phyloP scores from a whole-genome alignment of 2,113 vertebrate genomes.

The Stigmatopora nigra region DNA sequence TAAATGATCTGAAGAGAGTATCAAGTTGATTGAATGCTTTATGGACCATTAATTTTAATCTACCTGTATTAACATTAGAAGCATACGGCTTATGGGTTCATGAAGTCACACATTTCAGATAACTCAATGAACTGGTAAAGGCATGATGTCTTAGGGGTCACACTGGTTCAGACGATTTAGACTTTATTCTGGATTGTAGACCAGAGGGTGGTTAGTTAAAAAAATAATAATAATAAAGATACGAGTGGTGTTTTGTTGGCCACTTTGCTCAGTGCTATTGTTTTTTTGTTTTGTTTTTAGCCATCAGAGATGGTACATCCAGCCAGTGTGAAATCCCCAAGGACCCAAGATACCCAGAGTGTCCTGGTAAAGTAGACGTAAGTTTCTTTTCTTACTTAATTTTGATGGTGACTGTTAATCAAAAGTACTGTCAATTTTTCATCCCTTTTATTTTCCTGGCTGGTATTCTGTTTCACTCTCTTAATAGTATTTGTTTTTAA shows the following conservation, averaged over 20 bases:
- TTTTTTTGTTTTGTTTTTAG: conserved; percentile 26
- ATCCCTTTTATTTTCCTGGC: background rate
- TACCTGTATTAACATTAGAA: conserved; percentile 22
- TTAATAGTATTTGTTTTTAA: conserved; percentile 3
- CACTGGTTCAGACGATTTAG: background rate
- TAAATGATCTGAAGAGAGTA: conserved; percentile 29
- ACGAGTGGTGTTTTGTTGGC: no score
- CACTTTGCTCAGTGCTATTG: no score
- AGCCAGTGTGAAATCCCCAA: conserved; percentile 90
- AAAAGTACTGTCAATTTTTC: background rate
- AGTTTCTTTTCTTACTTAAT: conserved; percentile 50
- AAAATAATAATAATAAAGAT: no score
- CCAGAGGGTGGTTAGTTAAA: background rate
- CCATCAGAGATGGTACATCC: conserved; percentile 73
- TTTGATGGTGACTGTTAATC: background rate
- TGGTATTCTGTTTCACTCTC: background rate
- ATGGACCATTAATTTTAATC: conserved; percentile 21
- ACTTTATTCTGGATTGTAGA: background rate
- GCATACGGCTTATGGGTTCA: background rate
- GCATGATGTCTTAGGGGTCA: background rate
- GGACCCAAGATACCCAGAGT: conserved; percentile 88
- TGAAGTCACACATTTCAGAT: background rate
- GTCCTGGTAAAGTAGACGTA: conserved; percentile 91
- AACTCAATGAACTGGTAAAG: background rate
- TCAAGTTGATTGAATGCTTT: conserved; percentile 16